Conservation (phyloP, 2,888 invertebrate genomes). For the Phragmatobia fuliginosa region DNA sequence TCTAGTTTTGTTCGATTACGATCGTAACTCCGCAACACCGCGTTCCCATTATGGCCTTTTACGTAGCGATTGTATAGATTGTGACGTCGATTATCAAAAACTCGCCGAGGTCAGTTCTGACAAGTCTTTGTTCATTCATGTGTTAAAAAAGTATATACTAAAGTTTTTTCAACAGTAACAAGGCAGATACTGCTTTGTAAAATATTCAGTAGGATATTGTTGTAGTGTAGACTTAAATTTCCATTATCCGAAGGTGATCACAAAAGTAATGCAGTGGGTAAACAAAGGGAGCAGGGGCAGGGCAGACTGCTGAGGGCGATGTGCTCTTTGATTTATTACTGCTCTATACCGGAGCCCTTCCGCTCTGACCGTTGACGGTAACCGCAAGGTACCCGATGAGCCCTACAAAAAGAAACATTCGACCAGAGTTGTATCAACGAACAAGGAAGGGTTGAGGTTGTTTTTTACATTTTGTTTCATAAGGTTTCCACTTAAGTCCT, state of each 20-base stretch:
- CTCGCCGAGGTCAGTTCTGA: conserved; percentile 72
- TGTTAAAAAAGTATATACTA: conserved; percentile 60
- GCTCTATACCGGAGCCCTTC: conserved; percentile 80
- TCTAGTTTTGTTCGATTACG: conserved; percentile 61
- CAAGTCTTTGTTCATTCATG: conserved; percentile 63
- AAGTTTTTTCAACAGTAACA: conserved; percentile 57
- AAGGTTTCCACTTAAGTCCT: conserved; percentile 38
- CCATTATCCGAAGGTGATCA: conserved; percentile 72
- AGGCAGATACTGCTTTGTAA: conserved; percentile 54
- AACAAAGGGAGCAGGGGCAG: conserved; percentile 77
- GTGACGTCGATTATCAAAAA: conserved; percentile 74
- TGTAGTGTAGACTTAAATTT: conserved; percentile 57
- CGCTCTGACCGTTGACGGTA: conserved; percentile 78
- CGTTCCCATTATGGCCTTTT: conserved; percentile 74
- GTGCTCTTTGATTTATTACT: conserved; percentile 79
- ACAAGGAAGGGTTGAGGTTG: conserved; percentile 44
- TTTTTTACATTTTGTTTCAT: conserved; percentile 37
- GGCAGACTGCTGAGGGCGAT: conserved; percentile 72
- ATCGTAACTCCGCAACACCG: conserved; percentile 68
- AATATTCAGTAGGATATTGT: conserved; percentile 63
- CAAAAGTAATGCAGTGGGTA: conserved; percentile 65
- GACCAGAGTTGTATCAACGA: conserved; percentile 39
- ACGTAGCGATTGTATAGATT: conserved; percentile 74
- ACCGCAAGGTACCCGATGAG: conserved; percentile 69
- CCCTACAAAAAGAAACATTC: conserved; percentile 63